Conservation (phyloP, 92 coral and sea anemone genomes). For the Epizoanthus scotinus region DNA sequence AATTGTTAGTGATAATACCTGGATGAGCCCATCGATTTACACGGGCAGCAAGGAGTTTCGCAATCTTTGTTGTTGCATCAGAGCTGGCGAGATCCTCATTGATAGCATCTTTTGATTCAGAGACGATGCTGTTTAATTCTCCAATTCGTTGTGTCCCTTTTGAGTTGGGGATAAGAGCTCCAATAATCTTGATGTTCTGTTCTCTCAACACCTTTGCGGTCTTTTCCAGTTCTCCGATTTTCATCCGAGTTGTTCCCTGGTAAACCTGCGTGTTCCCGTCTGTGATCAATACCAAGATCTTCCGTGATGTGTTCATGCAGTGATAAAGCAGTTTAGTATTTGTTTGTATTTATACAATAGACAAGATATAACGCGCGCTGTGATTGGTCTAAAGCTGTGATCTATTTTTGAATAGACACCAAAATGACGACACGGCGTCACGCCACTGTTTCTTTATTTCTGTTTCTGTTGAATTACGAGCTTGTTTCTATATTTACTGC, state of each 20-base stretch:
- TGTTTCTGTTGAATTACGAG: no score
- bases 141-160: conserved; percentile 30
- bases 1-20: no score
- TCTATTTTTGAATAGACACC: no score
- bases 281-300: conserved; percentile 37
- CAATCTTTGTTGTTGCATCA: background rate
- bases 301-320: background rate
- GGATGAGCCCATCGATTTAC: background rate
- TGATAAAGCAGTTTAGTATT: background rate
- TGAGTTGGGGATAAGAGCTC: conserved; percentile 37
- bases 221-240: conserved; percentile 23
- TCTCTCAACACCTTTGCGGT: conserved; percentile 14
- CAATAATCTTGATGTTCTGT: conserved; percentile 22
- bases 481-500: no score
- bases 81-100: background rate
- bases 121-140: conserved; percentile 30
- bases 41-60: conserved; percentile 14
- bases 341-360: no score
- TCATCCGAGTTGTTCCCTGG: conserved; percentile 1
- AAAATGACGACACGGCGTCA: no score
- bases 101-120: conserved; percentile 34
- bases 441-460: no score
- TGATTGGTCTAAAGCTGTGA: no score
- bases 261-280: conserved; percentile 30
- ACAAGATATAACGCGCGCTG: no score